Evolutionary conservation across 2,113 vertebrate species (phyloP).

Genomic region (Calyptommatus sinebrachiatus): DNA sequence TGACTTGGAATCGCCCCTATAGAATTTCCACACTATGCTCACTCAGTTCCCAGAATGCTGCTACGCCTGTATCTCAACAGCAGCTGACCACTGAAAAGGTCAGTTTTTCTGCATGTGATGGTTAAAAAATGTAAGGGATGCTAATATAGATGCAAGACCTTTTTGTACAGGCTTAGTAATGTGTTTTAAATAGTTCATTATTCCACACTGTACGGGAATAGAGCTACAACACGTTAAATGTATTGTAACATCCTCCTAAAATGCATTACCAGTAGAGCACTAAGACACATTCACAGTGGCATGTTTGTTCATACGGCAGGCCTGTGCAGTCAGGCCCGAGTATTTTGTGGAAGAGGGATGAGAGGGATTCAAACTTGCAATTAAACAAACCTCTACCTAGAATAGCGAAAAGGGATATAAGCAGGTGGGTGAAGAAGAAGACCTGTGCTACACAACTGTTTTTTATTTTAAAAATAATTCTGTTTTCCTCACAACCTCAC

Average conservation of each 20-base stretch:
- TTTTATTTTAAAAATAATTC: background rate
- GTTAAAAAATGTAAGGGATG: constrained; percentile 10
- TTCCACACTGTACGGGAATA: no score
- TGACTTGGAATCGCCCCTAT: no score
- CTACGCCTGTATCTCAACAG: background rate
- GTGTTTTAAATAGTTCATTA: no score
- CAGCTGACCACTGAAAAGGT: constrained; percentile 17
- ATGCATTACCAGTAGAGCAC: no score
- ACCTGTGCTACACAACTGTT: fast-evolving
- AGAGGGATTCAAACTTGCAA: constrained; percentile 6
- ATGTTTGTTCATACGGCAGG: no score
- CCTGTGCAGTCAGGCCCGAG: background rate
- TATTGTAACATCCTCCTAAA: no score
- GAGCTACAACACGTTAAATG: no score
- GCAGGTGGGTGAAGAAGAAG: fast-evolving
- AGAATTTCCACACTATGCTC: background rate
- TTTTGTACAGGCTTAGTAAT: no score
- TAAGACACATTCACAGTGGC: no score
- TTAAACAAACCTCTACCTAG: background rate
- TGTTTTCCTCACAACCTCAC: fast-evolving
- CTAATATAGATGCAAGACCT: background rate
- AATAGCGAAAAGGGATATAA: fast-evolving
- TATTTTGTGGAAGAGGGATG: background rate
- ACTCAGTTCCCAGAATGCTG: background rate
- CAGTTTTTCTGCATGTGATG: background rate